These are phyloP conservation scores for Chromobotia macracanthus DNA, from an alignment of 2,797 vertebrate species.

Conservation along the genomic window DNA sequence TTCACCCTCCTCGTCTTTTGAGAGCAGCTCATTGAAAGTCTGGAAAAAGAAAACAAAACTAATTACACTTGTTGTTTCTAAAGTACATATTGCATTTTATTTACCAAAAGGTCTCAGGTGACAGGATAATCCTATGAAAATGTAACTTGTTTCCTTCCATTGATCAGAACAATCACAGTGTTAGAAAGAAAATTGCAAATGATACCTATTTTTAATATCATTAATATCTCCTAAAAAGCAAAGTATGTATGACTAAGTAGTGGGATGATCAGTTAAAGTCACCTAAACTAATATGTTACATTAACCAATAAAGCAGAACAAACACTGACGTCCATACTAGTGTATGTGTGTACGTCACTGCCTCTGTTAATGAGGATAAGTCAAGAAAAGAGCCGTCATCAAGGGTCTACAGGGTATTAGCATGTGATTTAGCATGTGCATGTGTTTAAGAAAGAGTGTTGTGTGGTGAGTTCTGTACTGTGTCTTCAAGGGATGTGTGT, in stretches of 20 bases:
- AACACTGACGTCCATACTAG: background rate
- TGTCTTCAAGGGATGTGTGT: background rate
- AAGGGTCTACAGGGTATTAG: constrained; percentile 18
- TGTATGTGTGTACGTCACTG: constrained; percentile 14
- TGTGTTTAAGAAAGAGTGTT: background rate
- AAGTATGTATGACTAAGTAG: too few species aligned
- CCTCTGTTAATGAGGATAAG: constrained; percentile 27
- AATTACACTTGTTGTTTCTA: background rate
- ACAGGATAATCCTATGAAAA: too few species aligned
- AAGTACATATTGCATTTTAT: background rate
- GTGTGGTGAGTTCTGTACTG: background rate
- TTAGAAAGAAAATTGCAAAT: too few species aligned
- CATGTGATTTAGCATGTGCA: background rate
- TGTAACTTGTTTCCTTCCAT: too few species aligned
- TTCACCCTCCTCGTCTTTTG: background rate
- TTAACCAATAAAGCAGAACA: background rate
- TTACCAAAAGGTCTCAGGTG: background rate
- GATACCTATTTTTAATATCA: too few species aligned
- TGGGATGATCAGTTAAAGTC: background rate
- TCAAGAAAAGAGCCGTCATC: constrained; percentile 24
- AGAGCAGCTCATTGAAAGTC: background rate
- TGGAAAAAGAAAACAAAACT: background rate
- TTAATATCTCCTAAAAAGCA: too few species aligned
- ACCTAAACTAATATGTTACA: background rate
- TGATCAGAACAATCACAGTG: too few species aligned